phyloP scores from a whole-genome alignment of 2,797 vertebrate genomes.

The Epinephelus malabaricus region DNA sequence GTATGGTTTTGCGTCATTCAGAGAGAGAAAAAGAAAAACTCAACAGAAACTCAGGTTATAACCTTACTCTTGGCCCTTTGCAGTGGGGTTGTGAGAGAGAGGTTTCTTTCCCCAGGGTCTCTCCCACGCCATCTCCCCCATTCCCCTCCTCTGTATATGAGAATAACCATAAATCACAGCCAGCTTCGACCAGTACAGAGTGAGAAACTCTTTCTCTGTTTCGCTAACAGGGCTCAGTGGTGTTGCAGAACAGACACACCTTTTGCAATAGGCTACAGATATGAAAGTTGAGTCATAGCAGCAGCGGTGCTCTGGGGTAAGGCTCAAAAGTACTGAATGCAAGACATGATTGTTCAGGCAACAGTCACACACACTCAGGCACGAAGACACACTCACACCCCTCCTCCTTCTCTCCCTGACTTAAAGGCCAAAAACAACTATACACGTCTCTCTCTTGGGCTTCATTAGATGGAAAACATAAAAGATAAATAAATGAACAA shows the following conservation, averaged over 20 bases:
- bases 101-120: constrained; percentile 60
- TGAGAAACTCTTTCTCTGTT: background rate
- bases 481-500: constrained; percentile 89
- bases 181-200: constrained; percentile 1
- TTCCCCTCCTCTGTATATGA: constrained; percentile 42
- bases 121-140: constrained; percentile 70
- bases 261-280: constrained; percentile 50
- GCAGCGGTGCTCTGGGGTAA: constrained; percentile 29
- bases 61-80: constrained; percentile 57
- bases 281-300: constrained; percentile 52
- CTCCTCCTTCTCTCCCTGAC: constrained; percentile 39
- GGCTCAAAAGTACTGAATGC: constrained; percentile 46
- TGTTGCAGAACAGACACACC: constrained; percentile 42
- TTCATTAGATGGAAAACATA: constrained; percentile 84
- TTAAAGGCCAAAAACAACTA: constrained; percentile 84
- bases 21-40: constrained; percentile 22
- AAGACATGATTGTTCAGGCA: constrained; percentile 57
- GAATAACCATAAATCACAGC: constrained; percentile 68
- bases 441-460: constrained; percentile 76
- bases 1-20: constrained; percentile 24
- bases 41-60: constrained; percentile 62
- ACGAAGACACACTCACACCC: constrained; percentile 63
- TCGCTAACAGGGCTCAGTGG: background rate
- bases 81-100: constrained; percentile 70
- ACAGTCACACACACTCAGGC: constrained; percentile 65